Evolutionary conservation across 1,140 invertebrate genomes (phyloP).

Genomic region (Drosophila bipectinata): DNA sequence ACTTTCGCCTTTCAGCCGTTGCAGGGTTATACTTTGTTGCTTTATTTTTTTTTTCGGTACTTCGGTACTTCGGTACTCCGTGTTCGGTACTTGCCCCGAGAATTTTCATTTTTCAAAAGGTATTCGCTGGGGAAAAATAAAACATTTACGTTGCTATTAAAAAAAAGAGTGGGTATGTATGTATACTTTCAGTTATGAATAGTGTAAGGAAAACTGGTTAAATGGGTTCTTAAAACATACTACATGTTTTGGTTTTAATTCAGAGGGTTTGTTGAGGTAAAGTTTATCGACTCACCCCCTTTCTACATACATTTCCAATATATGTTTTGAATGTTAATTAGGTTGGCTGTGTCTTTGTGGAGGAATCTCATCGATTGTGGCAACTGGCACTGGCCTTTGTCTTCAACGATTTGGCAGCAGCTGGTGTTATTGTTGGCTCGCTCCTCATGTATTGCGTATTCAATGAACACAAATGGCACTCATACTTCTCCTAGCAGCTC

Average conservation of each 20-base stretch:
- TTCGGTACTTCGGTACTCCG: not conserved
- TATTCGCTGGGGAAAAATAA: slow-evolving; percentile 8
- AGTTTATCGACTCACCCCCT: too few species aligned
- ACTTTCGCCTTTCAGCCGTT: slow-evolving; percentile 31
- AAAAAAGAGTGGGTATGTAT: not conserved
- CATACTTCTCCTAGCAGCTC: not conserved
- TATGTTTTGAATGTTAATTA: slow-evolving; percentile 80
- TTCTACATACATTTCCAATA: slow-evolving; percentile 65
- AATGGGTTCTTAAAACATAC: not conserved
- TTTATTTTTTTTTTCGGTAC: slow-evolving; percentile 13
- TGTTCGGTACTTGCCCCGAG: not conserved
- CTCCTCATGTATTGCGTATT: slow-evolving; percentile 76
- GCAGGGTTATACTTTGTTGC: slow-evolving; percentile 24
- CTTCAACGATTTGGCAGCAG: slow-evolving; percentile 17
- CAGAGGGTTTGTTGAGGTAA: not conserved
- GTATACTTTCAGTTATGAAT: not conserved
- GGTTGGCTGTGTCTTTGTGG: slow-evolving; percentile 31
- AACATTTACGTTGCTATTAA: slow-evolving; percentile 11
- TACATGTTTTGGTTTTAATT: too few species aligned
- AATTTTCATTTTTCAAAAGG: slow-evolving; percentile 26
- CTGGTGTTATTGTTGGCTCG: slow-evolving; percentile 29
- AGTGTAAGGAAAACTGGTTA: not conserved
- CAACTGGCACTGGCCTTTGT: slow-evolving; percentile 21
- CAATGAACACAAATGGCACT: slow-evolving; percentile 62
- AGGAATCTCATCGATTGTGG: slow-evolving; percentile 25